phyloP scores from a whole-genome alignment of 2,888 invertebrate species.

The Philonicus albiceps region DNA sequence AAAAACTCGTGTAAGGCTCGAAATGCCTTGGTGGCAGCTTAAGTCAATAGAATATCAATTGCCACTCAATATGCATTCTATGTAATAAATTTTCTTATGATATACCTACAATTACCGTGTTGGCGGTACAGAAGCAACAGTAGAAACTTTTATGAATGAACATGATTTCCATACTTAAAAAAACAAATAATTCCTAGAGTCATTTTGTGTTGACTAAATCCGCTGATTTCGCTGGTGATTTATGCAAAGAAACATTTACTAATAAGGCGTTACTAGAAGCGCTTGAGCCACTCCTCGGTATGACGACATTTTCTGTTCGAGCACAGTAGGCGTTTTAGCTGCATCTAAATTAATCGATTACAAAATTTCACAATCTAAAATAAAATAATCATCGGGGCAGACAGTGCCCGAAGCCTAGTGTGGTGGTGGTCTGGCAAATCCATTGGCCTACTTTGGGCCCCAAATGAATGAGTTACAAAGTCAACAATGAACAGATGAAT shows the following conservation, averaged over 20 bases:
- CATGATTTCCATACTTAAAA: neutral
- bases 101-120: neutral
- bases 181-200: neutral
- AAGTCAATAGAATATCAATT: neutral
- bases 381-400: conserved; percentile 10
- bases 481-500: conserved; percentile 37
- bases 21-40: neutral
- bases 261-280: neutral
- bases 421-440: neutral
- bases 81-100: neutral
- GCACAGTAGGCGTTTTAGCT: neutral
- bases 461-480: conserved; percentile 35
- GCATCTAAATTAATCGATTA: conserved; percentile 17
- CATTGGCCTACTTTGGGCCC: conserved; percentile 3
- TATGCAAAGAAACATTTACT: neutral
- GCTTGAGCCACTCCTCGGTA: neutral
- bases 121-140: neutral
- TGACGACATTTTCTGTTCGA: neutral
- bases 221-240: neutral
- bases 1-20: too few relatives aligned
- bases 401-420: neutral
- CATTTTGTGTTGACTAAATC: neutral
- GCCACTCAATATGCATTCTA: neutral
- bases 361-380: neutral
- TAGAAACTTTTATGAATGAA: neutral